phyloP scores from a whole-genome alignment of 2,113 vertebrate species.

The Gobiocypris rarus region DNA sequence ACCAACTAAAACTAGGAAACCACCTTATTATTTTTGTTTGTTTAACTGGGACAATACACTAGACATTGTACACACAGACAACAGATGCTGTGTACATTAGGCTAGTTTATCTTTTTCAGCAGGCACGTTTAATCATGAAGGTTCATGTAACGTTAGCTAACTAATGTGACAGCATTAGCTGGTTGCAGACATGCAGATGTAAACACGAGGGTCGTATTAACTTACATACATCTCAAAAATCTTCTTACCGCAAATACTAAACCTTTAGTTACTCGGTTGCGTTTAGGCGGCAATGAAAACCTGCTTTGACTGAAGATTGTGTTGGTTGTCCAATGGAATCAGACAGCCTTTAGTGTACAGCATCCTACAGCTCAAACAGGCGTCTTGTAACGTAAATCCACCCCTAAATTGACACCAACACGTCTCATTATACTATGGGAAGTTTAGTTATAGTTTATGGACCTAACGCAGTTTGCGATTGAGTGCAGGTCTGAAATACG shows the following conservation, averaged over 20 bases:
- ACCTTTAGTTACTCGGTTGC: not conserved
- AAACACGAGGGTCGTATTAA: not conserved
- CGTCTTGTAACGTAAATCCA: not conserved
- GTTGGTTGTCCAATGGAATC: not conserved
- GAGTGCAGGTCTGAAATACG: not conserved
- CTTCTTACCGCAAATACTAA: not conserved
- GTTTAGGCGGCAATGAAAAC: not conserved
- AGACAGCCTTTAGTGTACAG: not conserved
- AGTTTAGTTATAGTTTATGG: not conserved
- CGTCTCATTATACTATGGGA: too few relatives aligned
- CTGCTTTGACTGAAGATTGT: not conserved
- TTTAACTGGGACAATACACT: too few relatives aligned
- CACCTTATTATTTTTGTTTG: too few relatives aligned
- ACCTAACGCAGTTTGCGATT: not conserved
- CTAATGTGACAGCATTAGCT: not conserved
- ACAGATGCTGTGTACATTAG: too few relatives aligned
- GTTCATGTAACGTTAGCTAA: not conserved
- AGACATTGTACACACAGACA: too few relatives aligned
- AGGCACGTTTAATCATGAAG: not conserved
- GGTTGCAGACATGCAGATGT: conserved; percentile 2
- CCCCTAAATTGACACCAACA: not conserved
- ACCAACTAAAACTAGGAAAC: not conserved
- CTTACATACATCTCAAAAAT: not conserved
- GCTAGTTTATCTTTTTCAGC: not conserved
- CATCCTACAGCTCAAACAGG: not conserved